Percentiles rank a stretch among this genome's conserved stretches.
Conservation (phyloP, 2,797 vertebrate genomes). For the Aselliscus stoliczkanus region DNA sequence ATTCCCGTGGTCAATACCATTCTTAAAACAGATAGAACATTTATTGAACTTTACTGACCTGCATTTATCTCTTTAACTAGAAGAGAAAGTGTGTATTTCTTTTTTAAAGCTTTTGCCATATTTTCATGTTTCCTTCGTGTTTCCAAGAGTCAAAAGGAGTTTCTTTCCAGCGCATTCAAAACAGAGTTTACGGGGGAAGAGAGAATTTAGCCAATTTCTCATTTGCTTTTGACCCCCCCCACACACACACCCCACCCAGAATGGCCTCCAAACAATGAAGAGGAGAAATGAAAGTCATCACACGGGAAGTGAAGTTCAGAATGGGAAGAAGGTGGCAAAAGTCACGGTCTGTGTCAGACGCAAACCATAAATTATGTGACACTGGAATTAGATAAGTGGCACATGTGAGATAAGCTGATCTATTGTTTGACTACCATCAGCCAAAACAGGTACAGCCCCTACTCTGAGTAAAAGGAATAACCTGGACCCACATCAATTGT, state of each 20-base stretch:
- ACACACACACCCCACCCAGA: neutral
- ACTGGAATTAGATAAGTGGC: neutral
- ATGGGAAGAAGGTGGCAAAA: neutral
- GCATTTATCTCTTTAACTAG: conserved; percentile 27
- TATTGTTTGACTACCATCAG: neutral
- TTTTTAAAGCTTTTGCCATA: neutral
- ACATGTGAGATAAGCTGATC: neutral
- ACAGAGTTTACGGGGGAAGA: neutral
- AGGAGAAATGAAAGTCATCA: neutral
- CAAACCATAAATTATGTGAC: neutral
- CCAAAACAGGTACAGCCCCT: neutral
- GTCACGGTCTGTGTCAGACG: neutral
- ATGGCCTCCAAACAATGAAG: neutral
- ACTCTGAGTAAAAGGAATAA: neutral
- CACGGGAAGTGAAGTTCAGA: neutral
- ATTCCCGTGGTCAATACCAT: neutral
- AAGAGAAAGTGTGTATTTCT: neutral
- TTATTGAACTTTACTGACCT: neutral
- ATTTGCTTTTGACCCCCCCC: neutral
- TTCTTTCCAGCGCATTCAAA: neutral
- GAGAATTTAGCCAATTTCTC: neutral
- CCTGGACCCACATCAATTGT: neutral
- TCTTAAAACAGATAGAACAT: neutral
- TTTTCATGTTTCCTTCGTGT: neutral
- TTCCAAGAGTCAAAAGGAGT: neutral